Base-by-base conservation (phyloP, 2,888 invertebrate genomes). In the Hoplodrina blanda region DNA sequence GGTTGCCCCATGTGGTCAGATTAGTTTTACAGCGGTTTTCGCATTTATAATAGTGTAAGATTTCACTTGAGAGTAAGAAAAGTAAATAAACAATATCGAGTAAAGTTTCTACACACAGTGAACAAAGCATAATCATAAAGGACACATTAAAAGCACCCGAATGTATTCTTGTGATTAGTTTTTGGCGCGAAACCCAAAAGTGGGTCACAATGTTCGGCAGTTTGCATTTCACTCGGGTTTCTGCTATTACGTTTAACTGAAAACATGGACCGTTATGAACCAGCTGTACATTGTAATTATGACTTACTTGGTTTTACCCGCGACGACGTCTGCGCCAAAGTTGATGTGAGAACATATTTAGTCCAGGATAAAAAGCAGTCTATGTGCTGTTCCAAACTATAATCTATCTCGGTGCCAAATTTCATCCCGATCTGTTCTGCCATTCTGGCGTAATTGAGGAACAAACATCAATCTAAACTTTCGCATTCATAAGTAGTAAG, bases 211-310 rank as follows among this genome's bases (percentile, higher is more conserved):
- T 76, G 67, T 76, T 71, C 64, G 62, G 55, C 64, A 73, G 66
- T 80, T 83, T 69, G 75, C 70, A 83, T 82, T 82, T 76, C 66
- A 65, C 70, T 59, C 74, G 64, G 60, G 71, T 78, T 78, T 73
- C 69, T 63, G 70, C 67, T 64, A 80, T 84, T 86, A 79, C 80
- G 74, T 77, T 80, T 78, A 83, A 85, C 78, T 73, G 74, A 72
- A 76, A 59, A 71, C 80, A 76, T 81, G 73, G 57, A 64, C 69
- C 37, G 75, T 78, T 82, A 77, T 78, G 78, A 76, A 74, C 73
- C 69, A 78, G 73, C 80, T 78, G 76, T 80, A 69, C 78, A 83
- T 78, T 82, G 76, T 83, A 78, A 81, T 85, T 73, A 72, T 70
- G 69, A 55, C 54, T 72, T 81, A 69, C 57, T 74, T 59, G 37